phyloP scores from a whole-genome alignment of 1,140 invertebrate genomes.

The Heliconius eleuchia region DNA sequence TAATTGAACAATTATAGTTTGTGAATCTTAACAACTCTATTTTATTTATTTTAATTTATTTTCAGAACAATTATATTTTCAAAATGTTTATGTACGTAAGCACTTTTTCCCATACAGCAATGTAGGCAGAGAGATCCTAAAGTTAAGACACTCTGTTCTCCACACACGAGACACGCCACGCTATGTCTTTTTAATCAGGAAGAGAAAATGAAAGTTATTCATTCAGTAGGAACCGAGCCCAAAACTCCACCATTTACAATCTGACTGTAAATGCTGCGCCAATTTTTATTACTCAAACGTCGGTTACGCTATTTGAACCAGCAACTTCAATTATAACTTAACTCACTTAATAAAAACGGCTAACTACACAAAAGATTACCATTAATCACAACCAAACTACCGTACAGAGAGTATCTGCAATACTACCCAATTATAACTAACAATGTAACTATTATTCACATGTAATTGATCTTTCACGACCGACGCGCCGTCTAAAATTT shows the following conservation, averaged over 20 bases:
- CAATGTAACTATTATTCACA: slow-evolving; percentile 58
- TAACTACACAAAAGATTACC: slow-evolving; percentile 44
- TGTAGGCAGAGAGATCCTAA: too few species aligned
- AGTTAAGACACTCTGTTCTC: too few species aligned
- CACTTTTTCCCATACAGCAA: too few species aligned
- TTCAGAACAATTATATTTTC: too few species aligned
- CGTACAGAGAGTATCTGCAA: slow-evolving; percentile 33
- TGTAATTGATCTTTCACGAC: slow-evolving; percentile 57
- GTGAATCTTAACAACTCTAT: too few species aligned
- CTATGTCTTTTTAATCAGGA: too few species aligned
- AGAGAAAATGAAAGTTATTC: too few species aligned
- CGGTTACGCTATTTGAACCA: not conserved
- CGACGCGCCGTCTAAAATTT: slow-evolving; percentile 38
- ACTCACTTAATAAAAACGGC: not conserved
- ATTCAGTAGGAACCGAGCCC: not conserved
- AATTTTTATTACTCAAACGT: not conserved
- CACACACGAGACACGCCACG: too few species aligned
- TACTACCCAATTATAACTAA: slow-evolving; percentile 57
- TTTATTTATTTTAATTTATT: too few species aligned
- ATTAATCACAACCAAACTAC: slow-evolving; percentile 57
- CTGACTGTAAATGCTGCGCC: too few species aligned
- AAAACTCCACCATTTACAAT: not conserved
- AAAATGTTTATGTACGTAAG: too few species aligned
- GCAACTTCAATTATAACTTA: slow-evolving; percentile 1
- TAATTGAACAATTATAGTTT: too few species aligned